Percentiles rank a stretch among this genome's conserved stretches.
phyloP scores from a whole-genome alignment of 2,113 vertebrate species.

The Polypterus bichir region DNA sequence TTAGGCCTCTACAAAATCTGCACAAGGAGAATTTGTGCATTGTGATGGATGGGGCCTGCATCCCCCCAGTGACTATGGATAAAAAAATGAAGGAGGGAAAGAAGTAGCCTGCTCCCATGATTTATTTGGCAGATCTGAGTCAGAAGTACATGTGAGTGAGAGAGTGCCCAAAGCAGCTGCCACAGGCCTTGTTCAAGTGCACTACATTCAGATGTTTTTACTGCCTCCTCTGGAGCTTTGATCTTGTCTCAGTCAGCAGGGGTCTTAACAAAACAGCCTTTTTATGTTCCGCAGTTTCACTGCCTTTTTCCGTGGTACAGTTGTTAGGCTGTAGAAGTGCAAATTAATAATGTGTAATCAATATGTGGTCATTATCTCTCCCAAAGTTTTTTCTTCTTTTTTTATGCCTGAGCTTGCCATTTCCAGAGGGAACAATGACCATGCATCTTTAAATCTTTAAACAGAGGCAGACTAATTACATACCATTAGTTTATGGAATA shows the following conservation, averaged over 20 bases:
- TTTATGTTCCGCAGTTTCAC: slow-evolving; percentile 79
- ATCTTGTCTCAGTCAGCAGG: slow-evolving; percentile 84
- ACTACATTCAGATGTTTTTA: slow-evolving; percentile 53
- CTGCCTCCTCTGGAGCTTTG: slow-evolving; percentile 82
- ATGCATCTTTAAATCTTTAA: no score
- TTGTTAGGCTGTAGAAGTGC: slow-evolving; percentile 49
- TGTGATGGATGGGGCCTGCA: slow-evolving; percentile 80
- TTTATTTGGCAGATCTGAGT: slow-evolving; percentile 51
- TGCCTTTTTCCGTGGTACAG: slow-evolving; percentile 54
- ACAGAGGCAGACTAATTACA: no score
- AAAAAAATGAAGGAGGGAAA: slow-evolving; percentile 72
- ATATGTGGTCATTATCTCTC: slow-evolving; percentile 44
- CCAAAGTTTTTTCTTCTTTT: background rate
- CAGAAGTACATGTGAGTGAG: slow-evolving; percentile 54
- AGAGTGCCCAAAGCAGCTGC: slow-evolving; percentile 59
- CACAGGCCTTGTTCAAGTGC: slow-evolving; percentile 56
- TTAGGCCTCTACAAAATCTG: slow-evolving; percentile 80
- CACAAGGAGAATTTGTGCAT: slow-evolving; percentile 80
- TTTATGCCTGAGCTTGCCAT: no score
- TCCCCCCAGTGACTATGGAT: slow-evolving; percentile 74
- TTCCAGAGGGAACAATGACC: no score
- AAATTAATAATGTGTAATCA: slow-evolving; percentile 58
- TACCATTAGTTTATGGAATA: no score
- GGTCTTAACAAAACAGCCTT: slow-evolving; percentile 83
- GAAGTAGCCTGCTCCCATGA: slow-evolving; percentile 50